phyloP scores from a whole-genome alignment of 2,113 vertebrate species.

The Antigone vipio region DNA sequence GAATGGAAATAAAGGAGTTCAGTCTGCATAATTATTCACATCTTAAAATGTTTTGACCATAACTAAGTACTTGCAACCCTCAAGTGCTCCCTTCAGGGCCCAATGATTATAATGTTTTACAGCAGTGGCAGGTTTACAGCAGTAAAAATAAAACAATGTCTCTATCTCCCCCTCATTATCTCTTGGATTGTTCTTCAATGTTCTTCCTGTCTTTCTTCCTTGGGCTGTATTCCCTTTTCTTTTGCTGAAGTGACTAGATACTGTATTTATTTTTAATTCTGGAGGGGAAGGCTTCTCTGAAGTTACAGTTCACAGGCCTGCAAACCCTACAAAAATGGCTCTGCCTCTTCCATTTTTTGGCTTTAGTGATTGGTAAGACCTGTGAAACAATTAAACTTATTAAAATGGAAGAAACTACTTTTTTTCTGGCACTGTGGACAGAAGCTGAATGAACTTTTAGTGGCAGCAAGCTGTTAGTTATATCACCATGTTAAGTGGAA shows the following conservation, averaged over 20 bases:
- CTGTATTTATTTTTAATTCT: neutral
- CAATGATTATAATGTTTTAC: neutral
- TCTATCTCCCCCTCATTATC: neutral
- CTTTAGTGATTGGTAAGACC: neutral
- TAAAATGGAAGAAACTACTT: neutral
- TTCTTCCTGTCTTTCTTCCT: neutral
- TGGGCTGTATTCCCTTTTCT: neutral
- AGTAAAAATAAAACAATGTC: neutral
- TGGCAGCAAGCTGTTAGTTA: neutral
- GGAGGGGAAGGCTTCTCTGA: neutral
- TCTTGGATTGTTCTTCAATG: neutral
- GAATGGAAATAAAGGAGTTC: neutral
- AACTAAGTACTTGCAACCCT: neutral
- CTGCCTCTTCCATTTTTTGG: neutral
- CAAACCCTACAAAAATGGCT: neutral
- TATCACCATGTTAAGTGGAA: neutral
- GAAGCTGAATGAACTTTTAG: neutral
- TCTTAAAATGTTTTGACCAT: neutral
- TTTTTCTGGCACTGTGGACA: neutral
- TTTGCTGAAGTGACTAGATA: neutral
- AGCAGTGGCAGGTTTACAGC: neutral
- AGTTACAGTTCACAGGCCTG: neutral
- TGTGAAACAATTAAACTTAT: neutral
- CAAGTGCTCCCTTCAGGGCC: neutral
- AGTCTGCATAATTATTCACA: neutral